Evolutionary conservation across 2,113 vertebrate genomes (phyloP), one percentile per base, ranked within the genome.

Genomic region (Melozone crissalis): DNA sequence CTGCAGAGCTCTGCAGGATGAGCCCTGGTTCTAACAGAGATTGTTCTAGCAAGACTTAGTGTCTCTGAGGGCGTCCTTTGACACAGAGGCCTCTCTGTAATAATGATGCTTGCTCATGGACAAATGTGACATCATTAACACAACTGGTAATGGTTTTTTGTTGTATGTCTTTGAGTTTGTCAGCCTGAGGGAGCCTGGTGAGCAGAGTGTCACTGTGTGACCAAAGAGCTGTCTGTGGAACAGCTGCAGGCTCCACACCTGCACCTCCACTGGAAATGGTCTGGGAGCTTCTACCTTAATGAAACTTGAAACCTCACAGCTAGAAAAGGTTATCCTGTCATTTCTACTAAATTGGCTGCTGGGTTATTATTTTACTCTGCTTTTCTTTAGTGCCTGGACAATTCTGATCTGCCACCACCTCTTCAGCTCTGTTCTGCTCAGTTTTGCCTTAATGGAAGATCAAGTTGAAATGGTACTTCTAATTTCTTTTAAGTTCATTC

Each of bases 201-300:
- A 69, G 41, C 4, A 23, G 78, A 87, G 46, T 51, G 41, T 27
- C 9, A 3, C 66, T 61, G 15, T 91, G 87, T 90, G 79, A 83
- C 55, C 85, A 82, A 80, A 73, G 90, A 95, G 78, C 58, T 94
- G 49, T 73, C 75, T 72, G 71, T 84, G 74, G 62, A 91, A 68
- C 41, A 90, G 47, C 54, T 94, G 82, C 66, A n/a, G n/a, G n/a
- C n/a, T n/a, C n/a, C n/a, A 47, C 76, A 77, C 31, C 41, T 88
- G 41, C 31, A 39, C 46, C 82, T 92, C 46, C 33, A 35, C 61
- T 65, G 62, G 54, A 79, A 85, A 69, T 11, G 69, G 17, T 26
- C 63, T 93, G 51, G 65, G 18, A 92, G 80, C 46, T 28, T 61
- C 35, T 30, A 30, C 39, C 44, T 47, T 94, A 81, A 71, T 84